Base-by-base conservation (phyloP, 2,797 vertebrate genomes). In the Eulemur mongoz region DNA sequence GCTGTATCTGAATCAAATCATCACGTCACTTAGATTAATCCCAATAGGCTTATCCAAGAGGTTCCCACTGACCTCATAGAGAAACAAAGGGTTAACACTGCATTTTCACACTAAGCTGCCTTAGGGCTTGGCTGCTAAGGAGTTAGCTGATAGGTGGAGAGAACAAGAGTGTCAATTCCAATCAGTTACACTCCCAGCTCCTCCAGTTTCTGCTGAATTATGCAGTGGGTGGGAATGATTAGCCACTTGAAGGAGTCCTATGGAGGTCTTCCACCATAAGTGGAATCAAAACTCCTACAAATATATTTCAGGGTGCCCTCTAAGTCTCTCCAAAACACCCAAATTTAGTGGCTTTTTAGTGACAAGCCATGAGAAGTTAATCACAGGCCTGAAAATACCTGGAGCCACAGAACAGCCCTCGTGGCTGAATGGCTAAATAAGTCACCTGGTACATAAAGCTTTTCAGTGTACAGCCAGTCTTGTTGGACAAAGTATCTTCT, bases 181-280 rank as follows among this genome's bases (percentile, higher is more conserved):
- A 80, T 63, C 82, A 86, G 91, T 67, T 80, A 89, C 4, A 70
- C 57, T 70, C 70, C 32, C 40, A 27, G 4, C 54, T 76, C 30
- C 92, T 96, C 91, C 25, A 30, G 80, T 95, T 95, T 95, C 95
- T 70, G 40, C 84, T 95, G 81, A 94, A 94, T 96, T 95, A 95
- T 90, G 89, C 61, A 97, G 89, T 48, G 35, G 6, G 69, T 70
- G 75, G 72, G 91, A 89, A 96, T 2, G 17, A 54, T 22, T 35
- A 69, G 40, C 40, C 45, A 63, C 54, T 86, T 72, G 86, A 45
- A 85, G 87, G 72, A 61, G 67, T 83, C 83, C 22, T 4, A 0
- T 6, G n/a, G 75, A 48, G 20, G 13, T 93, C 67, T 93, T 84
- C 78, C 52, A 89, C 27, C 48, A 18, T 18, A 54, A 45, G 27